Percentiles rank a stretch among this genome's conserved stretches.
Conservation (phyloP, 1,140 invertebrate species). For the Diorhabda elongata region DNA sequence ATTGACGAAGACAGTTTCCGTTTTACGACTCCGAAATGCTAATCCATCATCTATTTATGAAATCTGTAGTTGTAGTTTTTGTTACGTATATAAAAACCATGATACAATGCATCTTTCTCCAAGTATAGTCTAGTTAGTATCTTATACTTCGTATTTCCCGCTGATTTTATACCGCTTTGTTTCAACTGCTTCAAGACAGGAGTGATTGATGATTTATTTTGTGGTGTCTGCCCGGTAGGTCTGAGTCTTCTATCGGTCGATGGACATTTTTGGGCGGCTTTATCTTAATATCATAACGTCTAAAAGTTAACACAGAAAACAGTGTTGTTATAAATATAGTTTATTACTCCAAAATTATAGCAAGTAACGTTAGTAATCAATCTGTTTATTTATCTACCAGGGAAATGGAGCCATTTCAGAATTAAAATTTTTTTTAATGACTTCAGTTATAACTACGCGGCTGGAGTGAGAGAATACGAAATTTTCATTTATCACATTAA, state of each 20-base stretch:
- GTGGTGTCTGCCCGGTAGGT: constrained; percentile 45
- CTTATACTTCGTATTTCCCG: constrained; percentile 45
- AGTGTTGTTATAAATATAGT: too few species aligned
- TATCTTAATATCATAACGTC: constrained; percentile 5
- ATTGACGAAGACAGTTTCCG: background rate
- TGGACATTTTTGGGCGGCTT: constrained; percentile 28
- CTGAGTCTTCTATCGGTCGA: constrained; percentile 24
- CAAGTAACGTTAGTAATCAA: too few species aligned
- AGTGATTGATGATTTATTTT: constrained; percentile 45
- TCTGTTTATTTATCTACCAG: too few species aligned
- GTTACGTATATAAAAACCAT: constrained; percentile 37
- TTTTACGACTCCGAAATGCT: background rate
- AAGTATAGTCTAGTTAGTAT: constrained; percentile 40
- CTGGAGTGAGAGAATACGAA: too few species aligned
- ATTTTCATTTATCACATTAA: too few species aligned
- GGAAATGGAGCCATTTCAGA: too few species aligned
- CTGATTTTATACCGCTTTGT: constrained; percentile 43
- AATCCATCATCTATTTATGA: constrained; percentile 43
- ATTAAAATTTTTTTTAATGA: too few species aligned
- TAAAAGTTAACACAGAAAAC: too few species aligned
- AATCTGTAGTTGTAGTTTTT: constrained; percentile 40
- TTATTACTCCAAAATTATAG: too few species aligned
- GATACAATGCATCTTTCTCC: constrained; percentile 35
- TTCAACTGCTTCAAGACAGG: constrained; percentile 42
- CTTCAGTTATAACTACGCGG: too few species aligned